Percentiles rank a stretch among this genome's conserved stretches.
Evolutionary conservation across 2,113 vertebrate species (phyloP).

Genomic region (Trichomycterus rosablanca): DNA sequence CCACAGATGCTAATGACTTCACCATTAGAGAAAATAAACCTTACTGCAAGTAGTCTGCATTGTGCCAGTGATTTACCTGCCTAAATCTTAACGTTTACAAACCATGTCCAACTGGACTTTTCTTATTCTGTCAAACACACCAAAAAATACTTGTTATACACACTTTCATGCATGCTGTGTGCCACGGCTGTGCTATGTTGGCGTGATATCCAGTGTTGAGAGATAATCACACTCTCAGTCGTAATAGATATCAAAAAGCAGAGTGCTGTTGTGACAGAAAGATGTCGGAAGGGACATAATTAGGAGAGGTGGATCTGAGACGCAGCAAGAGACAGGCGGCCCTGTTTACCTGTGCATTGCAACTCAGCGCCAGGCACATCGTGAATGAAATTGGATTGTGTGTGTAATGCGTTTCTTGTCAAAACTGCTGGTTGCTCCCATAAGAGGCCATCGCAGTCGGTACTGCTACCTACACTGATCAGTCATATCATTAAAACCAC

Average conservation of each 20-base stretch:
- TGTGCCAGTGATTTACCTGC: no score
- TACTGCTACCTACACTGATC: no score
- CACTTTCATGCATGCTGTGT: constrained; percentile 28
- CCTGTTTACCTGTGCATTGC: constrained; percentile 59
- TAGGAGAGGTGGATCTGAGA: constrained; percentile 52
- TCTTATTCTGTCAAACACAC: neutral
- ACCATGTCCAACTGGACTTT: no score
- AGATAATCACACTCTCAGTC: constrained; percentile 62
- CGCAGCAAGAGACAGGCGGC: constrained; percentile 43
- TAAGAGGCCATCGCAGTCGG: constrained; percentile 36
- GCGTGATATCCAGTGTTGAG: constrained; percentile 57
- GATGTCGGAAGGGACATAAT: constrained; percentile 59
- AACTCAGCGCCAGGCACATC: constrained; percentile 43
- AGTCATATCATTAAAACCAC: no score
- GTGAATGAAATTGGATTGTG: constrained; percentile 42
- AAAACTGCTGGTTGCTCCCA: constrained; percentile 44
- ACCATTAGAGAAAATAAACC: no score
- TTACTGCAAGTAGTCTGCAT: no score
- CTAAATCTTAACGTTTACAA: no score
- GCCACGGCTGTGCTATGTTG: constrained; percentile 50
- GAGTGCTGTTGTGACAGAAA: constrained; percentile 55
- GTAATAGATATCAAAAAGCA: constrained; percentile 58
- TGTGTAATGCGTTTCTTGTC: constrained; percentile 53
- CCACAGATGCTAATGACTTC: no score
- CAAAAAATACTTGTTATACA: constrained; percentile 22